phyloP scores from a whole-genome alignment of 2,113 vertebrate species.

The Sturnira hondurensis region DNA sequence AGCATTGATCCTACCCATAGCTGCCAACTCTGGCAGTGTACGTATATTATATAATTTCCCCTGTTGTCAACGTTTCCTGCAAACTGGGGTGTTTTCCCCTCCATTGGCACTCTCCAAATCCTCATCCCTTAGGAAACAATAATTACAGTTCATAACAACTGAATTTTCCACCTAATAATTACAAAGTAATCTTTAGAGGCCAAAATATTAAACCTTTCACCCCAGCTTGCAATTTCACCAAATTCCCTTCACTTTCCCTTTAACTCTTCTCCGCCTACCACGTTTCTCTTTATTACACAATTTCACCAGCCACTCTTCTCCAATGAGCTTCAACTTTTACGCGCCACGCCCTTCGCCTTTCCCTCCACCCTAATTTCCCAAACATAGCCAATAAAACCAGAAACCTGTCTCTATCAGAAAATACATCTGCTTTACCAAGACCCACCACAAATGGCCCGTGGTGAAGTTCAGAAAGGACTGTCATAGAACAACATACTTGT shows the following conservation, averaged over 20 bases:
- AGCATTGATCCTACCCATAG: neutral
- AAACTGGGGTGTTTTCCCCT: neutral
- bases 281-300: neutral
- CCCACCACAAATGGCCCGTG: neutral
- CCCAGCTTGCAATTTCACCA: neutral
- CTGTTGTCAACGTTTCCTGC: neutral
- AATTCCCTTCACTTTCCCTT: neutral
- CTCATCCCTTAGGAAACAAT: neutral
- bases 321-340: neutral
- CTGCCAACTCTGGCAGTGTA: neutral
- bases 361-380: neutral
- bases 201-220: neutral
- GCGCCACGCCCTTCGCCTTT: neutral
- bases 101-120: slow-evolving; percentile 18
- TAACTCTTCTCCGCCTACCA: neutral
- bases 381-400: neutral
- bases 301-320: neutral
- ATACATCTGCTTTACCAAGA: neutral
- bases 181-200: neutral
- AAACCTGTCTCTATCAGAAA: neutral
- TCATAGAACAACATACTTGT: neutral
- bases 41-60: neutral
- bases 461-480: neutral
- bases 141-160: neutral
- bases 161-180: neutral